These are phyloP conservation scores for Rhopilema esculentum DNA, from an alignment of 30 jellyfish, hydroid and myxozoan species.

Conservation along the genomic window DNA sequence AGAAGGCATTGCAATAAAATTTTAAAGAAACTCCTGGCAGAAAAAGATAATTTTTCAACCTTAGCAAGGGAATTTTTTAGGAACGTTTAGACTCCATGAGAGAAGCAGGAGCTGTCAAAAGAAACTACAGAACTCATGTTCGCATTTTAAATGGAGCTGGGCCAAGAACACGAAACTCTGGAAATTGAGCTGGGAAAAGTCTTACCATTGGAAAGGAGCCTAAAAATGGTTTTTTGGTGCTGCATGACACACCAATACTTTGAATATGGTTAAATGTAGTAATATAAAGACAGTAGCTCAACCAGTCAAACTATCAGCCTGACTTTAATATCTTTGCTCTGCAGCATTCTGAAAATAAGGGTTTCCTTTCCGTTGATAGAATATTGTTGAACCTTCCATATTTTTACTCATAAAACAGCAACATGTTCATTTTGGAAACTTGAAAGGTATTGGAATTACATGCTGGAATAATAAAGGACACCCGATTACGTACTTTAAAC, in stretches of 20 bases:
- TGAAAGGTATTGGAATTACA: background rate
- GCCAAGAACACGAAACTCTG: background rate
- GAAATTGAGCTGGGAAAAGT: background rate
- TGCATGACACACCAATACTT: background rate
- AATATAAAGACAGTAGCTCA: no score
- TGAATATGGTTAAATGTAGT: background rate
- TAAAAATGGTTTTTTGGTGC: background rate
- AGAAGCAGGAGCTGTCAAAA: background rate
- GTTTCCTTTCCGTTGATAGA: background rate
- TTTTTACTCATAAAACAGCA: background rate
- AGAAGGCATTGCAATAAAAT: no score
- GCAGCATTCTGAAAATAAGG: background rate
- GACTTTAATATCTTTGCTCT: background rate
- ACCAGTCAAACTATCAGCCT: background rate
- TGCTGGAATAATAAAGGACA: background rate
- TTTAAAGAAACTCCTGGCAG: background rate
- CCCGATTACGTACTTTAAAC: background rate
- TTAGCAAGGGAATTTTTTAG: background rate
- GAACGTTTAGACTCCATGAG: background rate
- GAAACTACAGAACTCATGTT: background rate
- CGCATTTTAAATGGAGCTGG: no score
- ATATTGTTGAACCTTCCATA: background rate
- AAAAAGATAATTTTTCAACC: background rate
- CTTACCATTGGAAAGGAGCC: background rate
- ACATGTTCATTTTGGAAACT: background rate